Evolutionary conservation across 2,113 vertebrate genomes (phyloP).

Genomic region (Pteruthius melanotis): DNA sequence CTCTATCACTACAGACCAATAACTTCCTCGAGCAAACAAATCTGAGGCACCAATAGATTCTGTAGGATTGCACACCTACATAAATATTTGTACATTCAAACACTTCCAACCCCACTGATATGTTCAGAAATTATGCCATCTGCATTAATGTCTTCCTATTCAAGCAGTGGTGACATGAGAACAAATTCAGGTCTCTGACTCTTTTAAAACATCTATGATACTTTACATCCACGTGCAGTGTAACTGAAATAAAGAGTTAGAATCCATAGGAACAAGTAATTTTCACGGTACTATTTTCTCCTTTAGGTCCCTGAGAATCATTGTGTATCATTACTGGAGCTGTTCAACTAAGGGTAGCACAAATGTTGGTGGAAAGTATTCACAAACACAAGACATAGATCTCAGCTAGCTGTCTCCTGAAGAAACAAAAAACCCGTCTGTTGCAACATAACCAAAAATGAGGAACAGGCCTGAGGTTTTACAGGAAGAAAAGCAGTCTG

Average conservation of each 20-base stretch:
- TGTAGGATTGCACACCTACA: background rate
- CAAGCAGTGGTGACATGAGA: background rate
- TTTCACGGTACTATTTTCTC: background rate
- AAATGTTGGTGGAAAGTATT: background rate
- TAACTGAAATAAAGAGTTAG: background rate
- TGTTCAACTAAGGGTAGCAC: background rate
- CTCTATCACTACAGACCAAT: background rate
- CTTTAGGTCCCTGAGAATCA: background rate
- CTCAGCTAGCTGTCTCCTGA: background rate
- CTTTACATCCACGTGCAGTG: background rate
- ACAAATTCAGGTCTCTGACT: background rate
- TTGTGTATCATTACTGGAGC: background rate
- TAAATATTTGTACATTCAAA: background rate
- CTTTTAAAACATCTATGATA: background rate
- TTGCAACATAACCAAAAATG: background rate
- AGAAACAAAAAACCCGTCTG: background rate
- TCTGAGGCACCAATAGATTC: background rate
- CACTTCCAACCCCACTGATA: background rate
- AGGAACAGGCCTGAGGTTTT: background rate
- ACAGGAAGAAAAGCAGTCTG: background rate
- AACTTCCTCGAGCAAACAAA: background rate
- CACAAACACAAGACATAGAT: background rate
- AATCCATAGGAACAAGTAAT: background rate
- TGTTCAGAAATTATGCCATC: background rate
- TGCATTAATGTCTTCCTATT: background rate